A percentile compares a stretch with the other conserved stretches of the same genome.
These are phyloP conservation scores for Chelonoidis abingdonii DNA, from an alignment of 2,113 vertebrate species.

Conservation along the genomic window DNA sequence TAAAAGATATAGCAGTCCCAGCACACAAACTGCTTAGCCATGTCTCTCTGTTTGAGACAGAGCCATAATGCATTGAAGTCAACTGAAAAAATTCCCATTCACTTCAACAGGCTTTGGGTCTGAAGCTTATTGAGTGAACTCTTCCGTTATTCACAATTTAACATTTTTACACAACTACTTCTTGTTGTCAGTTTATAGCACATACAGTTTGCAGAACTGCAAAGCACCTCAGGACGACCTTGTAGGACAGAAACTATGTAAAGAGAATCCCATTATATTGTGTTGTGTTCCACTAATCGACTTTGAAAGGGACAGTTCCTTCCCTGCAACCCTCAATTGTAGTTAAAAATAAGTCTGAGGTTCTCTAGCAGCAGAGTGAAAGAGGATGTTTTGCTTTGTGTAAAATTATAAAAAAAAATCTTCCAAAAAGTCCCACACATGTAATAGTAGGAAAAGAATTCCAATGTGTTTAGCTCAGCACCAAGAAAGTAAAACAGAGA, in stretches of 20 bases:
- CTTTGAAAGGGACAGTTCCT: background rate
- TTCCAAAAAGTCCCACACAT: constrained; percentile 8
- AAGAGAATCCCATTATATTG: background rate
- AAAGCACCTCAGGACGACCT: background rate
- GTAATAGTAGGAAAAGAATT: background rate
- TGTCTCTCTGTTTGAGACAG: background rate
- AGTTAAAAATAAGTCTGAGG: background rate
- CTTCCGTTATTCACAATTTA: background rate
- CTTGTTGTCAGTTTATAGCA: background rate
- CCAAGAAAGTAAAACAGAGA: background rate
- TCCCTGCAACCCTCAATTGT: background rate
- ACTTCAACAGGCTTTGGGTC: background rate
- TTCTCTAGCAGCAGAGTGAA: background rate
- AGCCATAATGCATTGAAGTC: background rate
- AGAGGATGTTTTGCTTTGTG: constrained; percentile 19
- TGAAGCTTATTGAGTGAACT: too few species aligned
- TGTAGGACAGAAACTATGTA: background rate
- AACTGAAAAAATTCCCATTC: background rate
- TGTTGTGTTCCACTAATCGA: fast-evolving
- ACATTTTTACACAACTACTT: background rate
- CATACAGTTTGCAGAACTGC: background rate
- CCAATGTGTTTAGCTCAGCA: background rate
- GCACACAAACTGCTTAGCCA: fast-evolving
- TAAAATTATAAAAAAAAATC: background rate
- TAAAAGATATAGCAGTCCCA: background rate